A percentile compares a stretch with the other conserved stretches of the same genome.
These are phyloP conservation scores for Eciton burchellii DNA, from an alignment of 1,140 invertebrate genomes.

Conservation along the genomic window DNA sequence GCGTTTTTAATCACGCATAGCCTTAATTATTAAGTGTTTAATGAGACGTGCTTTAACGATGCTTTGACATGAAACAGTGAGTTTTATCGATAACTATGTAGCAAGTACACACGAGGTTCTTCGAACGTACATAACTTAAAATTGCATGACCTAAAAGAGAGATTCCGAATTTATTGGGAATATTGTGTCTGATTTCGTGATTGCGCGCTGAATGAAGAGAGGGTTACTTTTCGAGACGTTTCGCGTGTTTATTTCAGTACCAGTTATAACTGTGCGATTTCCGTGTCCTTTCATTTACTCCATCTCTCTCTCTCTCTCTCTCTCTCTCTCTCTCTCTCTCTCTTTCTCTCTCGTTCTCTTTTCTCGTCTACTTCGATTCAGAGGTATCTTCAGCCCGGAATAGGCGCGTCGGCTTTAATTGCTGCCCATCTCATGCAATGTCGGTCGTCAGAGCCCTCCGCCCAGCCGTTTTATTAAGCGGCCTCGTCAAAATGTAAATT, in stretches of 20 bases:
- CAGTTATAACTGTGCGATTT: conserved; percentile 77
- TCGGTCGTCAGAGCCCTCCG: conserved; percentile 35
- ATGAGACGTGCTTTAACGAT: not conserved
- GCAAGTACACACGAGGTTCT: not conserved
- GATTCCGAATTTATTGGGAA: not conserved
- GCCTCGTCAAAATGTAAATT: conserved; percentile 73
- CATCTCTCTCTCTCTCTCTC: conserved; percentile 1
- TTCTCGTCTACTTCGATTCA: conserved; percentile 10
- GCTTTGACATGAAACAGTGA: conserved; percentile 3
- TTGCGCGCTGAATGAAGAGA: not conserved
- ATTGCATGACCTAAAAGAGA: conserved; percentile 1
- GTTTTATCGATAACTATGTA: not conserved
- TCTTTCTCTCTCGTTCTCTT: conserved; percentile 23
- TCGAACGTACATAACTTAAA: not conserved
- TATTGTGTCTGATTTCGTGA: not conserved
- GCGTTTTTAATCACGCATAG: conserved; percentile 15
- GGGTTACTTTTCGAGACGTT: conserved; percentile 78
- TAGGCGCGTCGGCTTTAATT: conserved; percentile 74
- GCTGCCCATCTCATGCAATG: conserved; percentile 63
- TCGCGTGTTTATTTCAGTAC: conserved; percentile 76
- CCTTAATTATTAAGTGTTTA: conserved; percentile 32
- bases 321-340: not conserved
- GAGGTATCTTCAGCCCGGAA: conserved; percentile 62
- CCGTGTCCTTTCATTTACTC: conserved; percentile 60
- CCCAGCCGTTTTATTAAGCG: conserved; percentile 60